Percentiles rank a stretch among this genome's conserved stretches.
Conservation (phyloP, 2,797 vertebrate species). For the Erethizon dorsatum region DNA sequence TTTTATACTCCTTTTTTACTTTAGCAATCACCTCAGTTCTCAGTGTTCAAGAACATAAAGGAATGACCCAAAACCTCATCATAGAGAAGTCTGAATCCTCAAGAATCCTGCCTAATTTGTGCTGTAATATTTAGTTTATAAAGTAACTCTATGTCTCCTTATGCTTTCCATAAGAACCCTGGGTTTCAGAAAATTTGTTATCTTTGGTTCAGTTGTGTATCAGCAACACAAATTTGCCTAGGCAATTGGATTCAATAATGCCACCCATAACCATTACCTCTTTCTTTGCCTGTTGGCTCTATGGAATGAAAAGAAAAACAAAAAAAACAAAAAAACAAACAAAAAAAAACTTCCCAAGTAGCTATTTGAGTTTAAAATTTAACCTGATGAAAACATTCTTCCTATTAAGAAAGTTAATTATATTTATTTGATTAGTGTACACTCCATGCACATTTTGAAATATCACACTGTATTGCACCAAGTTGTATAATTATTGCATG, state of each 20-base stretch:
- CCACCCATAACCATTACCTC: neutral
- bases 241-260: neutral
- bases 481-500: neutral
- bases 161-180: neutral
- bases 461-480: too few species aligned
- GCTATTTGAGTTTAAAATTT: neutral
- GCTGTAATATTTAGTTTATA: neutral
- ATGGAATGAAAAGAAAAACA: neutral
- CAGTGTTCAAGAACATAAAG: neutral
- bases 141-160: neutral
- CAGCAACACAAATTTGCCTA: neutral
- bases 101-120: neutral
- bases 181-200: neutral
- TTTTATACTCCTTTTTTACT: neutral
- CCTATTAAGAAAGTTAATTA: neutral
- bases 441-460: neutral
- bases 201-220: neutral
- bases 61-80: neutral
- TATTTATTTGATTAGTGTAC: too few species aligned
- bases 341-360: too few species aligned
- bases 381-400: neutral
- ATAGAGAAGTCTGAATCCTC: too few species aligned
- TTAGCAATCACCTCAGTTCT: neutral
- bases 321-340: too few species aligned
- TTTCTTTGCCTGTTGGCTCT: neutral